These are phyloP conservation scores for Chrysopilus asiliformis DNA, from an alignment of 2,888 invertebrate species.

Conservation along the genomic window DNA sequence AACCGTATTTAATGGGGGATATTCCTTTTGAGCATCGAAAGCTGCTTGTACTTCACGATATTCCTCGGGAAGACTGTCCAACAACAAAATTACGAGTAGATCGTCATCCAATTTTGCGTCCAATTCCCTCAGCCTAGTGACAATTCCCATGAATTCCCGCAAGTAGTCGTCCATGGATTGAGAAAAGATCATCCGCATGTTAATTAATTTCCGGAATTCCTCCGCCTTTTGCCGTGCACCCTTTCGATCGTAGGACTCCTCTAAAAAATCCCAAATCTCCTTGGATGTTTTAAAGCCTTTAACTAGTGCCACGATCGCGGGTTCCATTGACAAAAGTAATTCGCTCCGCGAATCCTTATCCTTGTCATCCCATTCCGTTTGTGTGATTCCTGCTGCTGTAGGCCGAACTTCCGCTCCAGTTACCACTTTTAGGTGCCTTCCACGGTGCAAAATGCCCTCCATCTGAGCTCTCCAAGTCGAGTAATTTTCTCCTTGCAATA, in stretches of 20 bases:
- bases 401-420: constrained; percentile 2
- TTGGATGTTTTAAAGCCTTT: constrained; percentile 9
- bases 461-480: constrained; percentile 8
- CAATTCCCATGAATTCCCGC: constrained; percentile 7
- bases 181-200: constrained; percentile 7
- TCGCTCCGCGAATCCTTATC: constrained; percentile 9
- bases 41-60: constrained; percentile 10
- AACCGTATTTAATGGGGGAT: constrained; percentile 1
- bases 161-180: constrained; percentile 9
- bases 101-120: constrained; percentile 9
- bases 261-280: constrained; percentile 10
- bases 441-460: constrained; percentile 8
- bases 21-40: constrained; percentile 11
- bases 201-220: constrained; percentile 11
- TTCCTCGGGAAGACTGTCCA: constrained; percentile 6
- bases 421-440: constrained; percentile 4
- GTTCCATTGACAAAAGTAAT: constrained; percentile 7
- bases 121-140: constrained; percentile 8
- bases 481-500: constrained; percentile 1
- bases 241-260: constrained; percentile 10
- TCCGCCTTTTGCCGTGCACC: constrained; percentile 9
- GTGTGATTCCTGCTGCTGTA: neutral
- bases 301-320: constrained; percentile 6
- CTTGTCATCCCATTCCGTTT: constrained; percentile 6
- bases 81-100: constrained; percentile 8